Evolutionary conservation across 1,140 invertebrate genomes (phyloP), one percentile per base, ranked within the genome.

Genomic region (Lordiphosa collinella): DNA sequence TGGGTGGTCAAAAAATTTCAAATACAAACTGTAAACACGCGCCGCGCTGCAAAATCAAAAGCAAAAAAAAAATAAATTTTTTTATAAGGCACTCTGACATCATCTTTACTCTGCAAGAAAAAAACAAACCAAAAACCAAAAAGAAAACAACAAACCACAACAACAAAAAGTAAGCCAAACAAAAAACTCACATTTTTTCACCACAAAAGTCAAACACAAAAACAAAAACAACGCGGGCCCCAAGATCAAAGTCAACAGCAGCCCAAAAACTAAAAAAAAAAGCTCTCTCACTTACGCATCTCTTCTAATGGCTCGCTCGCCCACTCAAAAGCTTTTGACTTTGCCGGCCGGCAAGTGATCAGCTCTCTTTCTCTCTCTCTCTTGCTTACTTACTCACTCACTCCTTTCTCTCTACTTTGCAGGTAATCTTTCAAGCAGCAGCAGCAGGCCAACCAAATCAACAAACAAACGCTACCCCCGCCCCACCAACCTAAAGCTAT

Each of bases 181-280:
- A 12, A 51, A 12, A 58, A 56, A 67, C 68, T 79, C 14, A 25
- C 34, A 31, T 31, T 50, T 41, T 14, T 72, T 67, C 57, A 53
- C 53, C 68, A 50, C 60, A 68, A 76, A 69, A 68, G 60, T 54
- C 68, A 74, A 79, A 44, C 68, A 78, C 74, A 79, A 60, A 62
- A 58, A 69, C 46, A 66, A 64, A 63, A 57, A 73, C 63, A 54
- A 64, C 58, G n/a, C n/a, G n/a, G 37, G 63, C 44, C 25, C 64
- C 75, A 80, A 82, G 75, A 80, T 80, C 75, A 80, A 80, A 80
- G 75, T 80, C 76, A 80, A 75, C 65, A 79, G 43, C 31, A 37
- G 36, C 43, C 41, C 22, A 44, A 44, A 44, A 68, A 63, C 62
- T 25, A 29, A 29, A 7, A 29, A 48, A 38, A 43, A 51, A 29